A percentile compares a stretch with the other conserved stretches of the same genome.
These are phyloP conservation scores for Ceratotherium simum DNA, from an alignment of 2,113 vertebrate genomes.

Conservation along the genomic window DNA sequence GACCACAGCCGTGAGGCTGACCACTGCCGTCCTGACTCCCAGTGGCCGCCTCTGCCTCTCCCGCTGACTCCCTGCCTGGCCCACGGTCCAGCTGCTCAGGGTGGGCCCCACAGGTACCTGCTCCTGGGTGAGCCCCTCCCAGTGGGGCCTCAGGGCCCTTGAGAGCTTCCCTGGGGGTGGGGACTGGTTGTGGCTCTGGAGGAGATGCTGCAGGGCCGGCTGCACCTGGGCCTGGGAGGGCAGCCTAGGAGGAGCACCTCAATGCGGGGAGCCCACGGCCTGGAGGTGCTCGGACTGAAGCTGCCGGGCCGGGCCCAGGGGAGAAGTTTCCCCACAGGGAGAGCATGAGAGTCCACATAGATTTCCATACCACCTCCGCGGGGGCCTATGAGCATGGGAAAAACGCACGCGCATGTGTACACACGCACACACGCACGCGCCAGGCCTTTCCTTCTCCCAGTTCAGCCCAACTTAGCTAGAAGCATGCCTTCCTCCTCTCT, in stretches of 20 bases:
- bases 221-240: not conserved
- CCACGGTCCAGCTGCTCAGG: not conserved
- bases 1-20: too few species aligned
- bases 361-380: not conserved
- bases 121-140: not conserved
- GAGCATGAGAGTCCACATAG: not conserved
- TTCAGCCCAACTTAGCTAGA: not conserved
- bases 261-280: not conserved
- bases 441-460: not conserved
- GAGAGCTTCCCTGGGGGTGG: rapidly evolving
- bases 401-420: rapidly evolving
- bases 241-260: not conserved
- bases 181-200: not conserved
- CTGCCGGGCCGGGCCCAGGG: not conserved
- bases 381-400: rapidly evolving
- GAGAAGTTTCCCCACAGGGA: rapidly evolving
- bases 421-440: rapidly evolving
- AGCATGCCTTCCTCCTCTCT: not conserved
- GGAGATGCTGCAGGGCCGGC: not conserved
- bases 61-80: not conserved
- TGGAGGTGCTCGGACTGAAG: not conserved
- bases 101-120: not conserved
- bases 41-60: not conserved
- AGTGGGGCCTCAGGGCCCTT: not conserved
- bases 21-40: too few species aligned